These are phyloP conservation scores for Epizoanthus stellaris DNA, from an alignment of 92 coral and sea anemone species.

Conservation along the genomic window DNA sequence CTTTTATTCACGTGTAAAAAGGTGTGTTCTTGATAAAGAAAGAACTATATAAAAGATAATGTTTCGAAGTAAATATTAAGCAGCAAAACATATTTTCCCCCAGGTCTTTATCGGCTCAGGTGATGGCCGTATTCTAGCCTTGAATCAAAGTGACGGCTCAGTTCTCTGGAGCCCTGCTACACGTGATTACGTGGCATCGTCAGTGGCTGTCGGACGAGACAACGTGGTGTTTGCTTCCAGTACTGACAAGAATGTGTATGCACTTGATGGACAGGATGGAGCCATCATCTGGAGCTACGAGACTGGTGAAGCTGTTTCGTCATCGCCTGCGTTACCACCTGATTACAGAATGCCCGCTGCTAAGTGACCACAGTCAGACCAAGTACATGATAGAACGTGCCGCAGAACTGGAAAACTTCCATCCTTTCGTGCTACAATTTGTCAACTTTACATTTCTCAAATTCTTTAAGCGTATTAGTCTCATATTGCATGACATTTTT, in stretches of 20 bases:
- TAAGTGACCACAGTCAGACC: neutral
- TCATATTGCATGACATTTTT: too few relatives aligned
- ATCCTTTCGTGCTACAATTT: too few relatives aligned
- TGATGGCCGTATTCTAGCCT: slow-evolving; percentile 81
- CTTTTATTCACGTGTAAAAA: too few relatives aligned
- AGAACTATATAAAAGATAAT: too few relatives aligned
- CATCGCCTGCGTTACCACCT: slow-evolving; percentile 70
- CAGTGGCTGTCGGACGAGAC: slow-evolving; percentile 74
- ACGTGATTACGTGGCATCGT: slow-evolving; percentile 71
- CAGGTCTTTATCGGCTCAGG: slow-evolving; percentile 87
- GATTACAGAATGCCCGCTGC: slow-evolving; percentile 50
- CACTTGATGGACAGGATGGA: slow-evolving; percentile 77
- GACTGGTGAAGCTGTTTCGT: slow-evolving; percentile 76
- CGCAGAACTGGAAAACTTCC: neutral
- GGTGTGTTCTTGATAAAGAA: too few relatives aligned
- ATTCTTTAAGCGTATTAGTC: too few relatives aligned
- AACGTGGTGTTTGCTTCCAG: slow-evolving; percentile 82
- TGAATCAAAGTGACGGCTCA: slow-evolving; percentile 76
- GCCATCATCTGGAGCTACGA: slow-evolving; percentile 80
- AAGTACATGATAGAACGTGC: neutral
- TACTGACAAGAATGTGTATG: slow-evolving; percentile 73
- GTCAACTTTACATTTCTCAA: too few relatives aligned
- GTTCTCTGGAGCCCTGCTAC: slow-evolving; percentile 84
- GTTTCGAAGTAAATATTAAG: too few relatives aligned
- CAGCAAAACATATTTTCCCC: neutral